phyloP scores from a whole-genome alignment of 2,113 vertebrate genomes.

The Pygoscelis antarcticus region DNA sequence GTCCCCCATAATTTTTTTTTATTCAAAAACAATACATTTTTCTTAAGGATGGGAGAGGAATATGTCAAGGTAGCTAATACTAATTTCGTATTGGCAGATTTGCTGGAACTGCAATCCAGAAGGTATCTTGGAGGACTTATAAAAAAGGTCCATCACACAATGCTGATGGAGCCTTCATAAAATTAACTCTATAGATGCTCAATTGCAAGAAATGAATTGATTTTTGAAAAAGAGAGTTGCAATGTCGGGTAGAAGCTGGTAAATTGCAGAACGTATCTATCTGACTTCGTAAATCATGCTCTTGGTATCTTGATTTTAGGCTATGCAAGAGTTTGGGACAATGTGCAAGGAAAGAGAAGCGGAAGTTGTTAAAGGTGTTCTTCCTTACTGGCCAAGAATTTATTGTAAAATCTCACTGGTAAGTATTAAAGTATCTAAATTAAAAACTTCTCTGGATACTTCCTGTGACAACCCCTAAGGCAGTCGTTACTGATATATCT shows the following conservation, averaged over 20 bases:
- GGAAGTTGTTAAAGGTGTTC: constrained; percentile 92
- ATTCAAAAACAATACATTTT: neutral
- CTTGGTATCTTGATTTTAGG: constrained; percentile 74
- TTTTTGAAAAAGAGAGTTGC: neutral
- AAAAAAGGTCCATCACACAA: neutral
- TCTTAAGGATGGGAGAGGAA: neutral
- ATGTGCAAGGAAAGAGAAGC: constrained; percentile 93
- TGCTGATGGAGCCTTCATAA: neutral
- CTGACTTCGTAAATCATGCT: neutral
- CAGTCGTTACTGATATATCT: neutral
- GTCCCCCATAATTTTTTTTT: neutral
- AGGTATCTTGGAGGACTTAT: neutral
- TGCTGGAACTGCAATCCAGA: neutral
- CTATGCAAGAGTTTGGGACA: constrained; percentile 93
- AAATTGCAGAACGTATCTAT: neutral
- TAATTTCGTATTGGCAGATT: neutral
- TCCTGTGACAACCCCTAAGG: neutral
- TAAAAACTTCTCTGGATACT: neutral
- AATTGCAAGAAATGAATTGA: neutral
- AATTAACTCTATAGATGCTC: neutral
- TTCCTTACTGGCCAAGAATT: constrained; percentile 97
- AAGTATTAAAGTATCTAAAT: constrained; percentile 49
- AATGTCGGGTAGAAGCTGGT: neutral
- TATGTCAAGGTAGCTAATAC: neutral
- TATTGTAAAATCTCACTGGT: constrained; percentile 97